Evolutionary conservation across 2,888 invertebrate genomes (phyloP).

Genomic region (Cryptocheilus praepositus): DNA sequence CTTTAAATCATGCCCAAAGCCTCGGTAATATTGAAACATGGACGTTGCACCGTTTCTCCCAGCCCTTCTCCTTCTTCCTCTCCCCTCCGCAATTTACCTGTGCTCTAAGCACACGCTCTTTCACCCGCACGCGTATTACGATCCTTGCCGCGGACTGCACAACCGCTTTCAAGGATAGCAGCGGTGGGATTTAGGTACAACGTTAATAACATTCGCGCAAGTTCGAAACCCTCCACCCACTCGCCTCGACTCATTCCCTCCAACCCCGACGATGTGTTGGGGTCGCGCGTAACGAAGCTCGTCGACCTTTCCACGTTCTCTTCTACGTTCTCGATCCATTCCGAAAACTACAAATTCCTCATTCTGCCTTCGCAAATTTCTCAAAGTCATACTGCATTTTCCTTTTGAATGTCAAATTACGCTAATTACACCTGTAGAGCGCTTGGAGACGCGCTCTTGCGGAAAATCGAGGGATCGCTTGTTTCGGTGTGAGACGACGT

Average conservation of each 20-base stretch:
- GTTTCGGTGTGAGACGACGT: too few relatives aligned
- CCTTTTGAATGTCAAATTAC: too few relatives aligned
- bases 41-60: constrained; percentile 19
- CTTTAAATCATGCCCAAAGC: constrained; percentile 66
- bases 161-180: constrained; percentile 16
- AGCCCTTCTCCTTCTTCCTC: constrained; percentile 13
- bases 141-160: too few relatives aligned
- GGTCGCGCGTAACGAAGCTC: constrained; percentile 8
- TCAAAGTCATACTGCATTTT: too few relatives aligned
- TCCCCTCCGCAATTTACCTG: background rate
- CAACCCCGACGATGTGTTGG: background rate
- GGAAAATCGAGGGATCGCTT: too few relatives aligned
- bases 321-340: background rate
- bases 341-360: too few relatives aligned
- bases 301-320: constrained; percentile 1
- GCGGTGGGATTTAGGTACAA: constrained; percentile 29
- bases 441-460: too few relatives aligned
- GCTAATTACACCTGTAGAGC: too few relatives aligned
- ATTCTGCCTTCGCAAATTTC: too few relatives aligned
- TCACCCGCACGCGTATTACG: too few relatives aligned
- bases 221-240: constrained; percentile 12
- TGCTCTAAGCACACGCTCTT: too few relatives aligned
- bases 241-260: background rate
- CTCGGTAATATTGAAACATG: constrained; percentile 66
- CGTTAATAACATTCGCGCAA: constrained; percentile 34